phyloP scores from a whole-genome alignment of 1,140 invertebrate species.

The Leptopilina boulardi region DNA sequence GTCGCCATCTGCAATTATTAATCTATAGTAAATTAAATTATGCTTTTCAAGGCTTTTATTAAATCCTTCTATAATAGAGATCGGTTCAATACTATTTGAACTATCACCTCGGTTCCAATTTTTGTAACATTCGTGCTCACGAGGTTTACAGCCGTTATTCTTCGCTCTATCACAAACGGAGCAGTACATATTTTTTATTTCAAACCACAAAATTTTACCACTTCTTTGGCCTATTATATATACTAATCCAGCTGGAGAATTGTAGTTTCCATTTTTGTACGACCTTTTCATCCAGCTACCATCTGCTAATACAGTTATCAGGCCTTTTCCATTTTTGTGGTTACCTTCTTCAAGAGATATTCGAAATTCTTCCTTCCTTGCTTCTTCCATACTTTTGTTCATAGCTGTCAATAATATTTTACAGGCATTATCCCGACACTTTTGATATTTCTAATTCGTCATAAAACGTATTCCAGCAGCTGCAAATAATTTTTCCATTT shows the following conservation, averaged over 20 bases:
- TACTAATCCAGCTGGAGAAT: constrained; percentile 16
- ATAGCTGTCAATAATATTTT: neutral
- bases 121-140: constrained; percentile 47
- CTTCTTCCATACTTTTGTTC: neutral
- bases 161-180: constrained; percentile 9
- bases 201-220: neutral
- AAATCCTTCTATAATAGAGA: constrained; percentile 68
- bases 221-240: neutral
- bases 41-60: constrained; percentile 60
- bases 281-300: constrained; percentile 19
- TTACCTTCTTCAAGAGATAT: neutral
- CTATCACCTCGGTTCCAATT: constrained; percentile 56
- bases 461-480: neutral
- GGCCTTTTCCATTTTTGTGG: neutral
- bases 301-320: neutral
- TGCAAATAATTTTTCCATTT: neutral
- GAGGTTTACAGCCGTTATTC: neutral
- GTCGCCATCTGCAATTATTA: constrained; percentile 71
- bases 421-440: neutral
- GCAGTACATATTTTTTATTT: constrained; percentile 5
- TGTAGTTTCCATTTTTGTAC: neutral
- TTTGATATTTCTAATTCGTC: neutral
- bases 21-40: constrained; percentile 60
- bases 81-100: constrained; percentile 64
- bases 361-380: neutral